phyloP scores from a whole-genome alignment of 2,113 vertebrate species.

The Pelecanoides urinatrix region DNA sequence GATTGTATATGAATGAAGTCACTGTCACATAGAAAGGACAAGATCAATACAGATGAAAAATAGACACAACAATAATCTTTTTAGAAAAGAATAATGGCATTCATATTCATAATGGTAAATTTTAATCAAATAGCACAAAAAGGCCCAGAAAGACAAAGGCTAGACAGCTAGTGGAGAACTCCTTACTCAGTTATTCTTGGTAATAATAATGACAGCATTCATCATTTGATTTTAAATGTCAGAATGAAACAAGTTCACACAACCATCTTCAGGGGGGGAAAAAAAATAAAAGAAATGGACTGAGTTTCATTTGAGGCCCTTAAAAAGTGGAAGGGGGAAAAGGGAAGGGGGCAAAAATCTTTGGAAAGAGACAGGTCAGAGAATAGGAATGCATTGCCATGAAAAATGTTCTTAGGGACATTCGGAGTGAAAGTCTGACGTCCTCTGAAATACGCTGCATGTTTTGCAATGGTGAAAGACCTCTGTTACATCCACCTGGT shows the following conservation, averaged over 20 bases:
- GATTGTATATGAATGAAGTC: slow-evolving; percentile 35
- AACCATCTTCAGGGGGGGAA: neutral
- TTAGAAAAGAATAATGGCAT: slow-evolving; percentile 37
- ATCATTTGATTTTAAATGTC: slow-evolving; percentile 33
- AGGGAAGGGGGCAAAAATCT: neutral
- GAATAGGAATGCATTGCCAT: neutral
- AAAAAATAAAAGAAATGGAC: neutral
- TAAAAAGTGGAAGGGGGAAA: neutral
- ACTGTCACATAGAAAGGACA: neutral
- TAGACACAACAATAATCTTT: slow-evolving; percentile 31
- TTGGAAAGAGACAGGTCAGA: neutral
- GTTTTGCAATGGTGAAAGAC: neutral
- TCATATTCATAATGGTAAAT: slow-evolving; percentile 31
- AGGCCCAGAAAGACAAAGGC: neutral
- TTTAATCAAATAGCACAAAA: slow-evolving; percentile 34
- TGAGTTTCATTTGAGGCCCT: neutral
- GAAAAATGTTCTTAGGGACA: neutral
- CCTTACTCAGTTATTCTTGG: neutral
- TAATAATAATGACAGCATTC: slow-evolving; percentile 25
- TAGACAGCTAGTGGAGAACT: neutral
- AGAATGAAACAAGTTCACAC: slow-evolving; percentile 28
- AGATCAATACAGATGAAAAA: slow-evolving; percentile 44
- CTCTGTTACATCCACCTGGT: neutral
- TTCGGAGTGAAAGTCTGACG: neutral
- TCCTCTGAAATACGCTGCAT: neutral